Conservation (phyloP, 2,113 vertebrate genomes). For the Ochotona princeps region DNA sequence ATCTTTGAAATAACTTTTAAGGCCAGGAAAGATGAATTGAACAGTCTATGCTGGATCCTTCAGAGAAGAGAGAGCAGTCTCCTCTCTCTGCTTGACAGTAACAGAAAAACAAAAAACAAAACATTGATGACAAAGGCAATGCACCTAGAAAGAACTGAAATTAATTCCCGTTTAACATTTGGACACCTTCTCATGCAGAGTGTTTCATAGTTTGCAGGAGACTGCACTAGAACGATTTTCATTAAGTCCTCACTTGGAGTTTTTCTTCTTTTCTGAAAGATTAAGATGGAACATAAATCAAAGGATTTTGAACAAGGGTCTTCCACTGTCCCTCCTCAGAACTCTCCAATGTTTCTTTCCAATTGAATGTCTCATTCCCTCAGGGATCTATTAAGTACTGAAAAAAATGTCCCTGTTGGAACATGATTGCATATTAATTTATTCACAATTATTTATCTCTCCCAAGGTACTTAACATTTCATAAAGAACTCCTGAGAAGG, state of each 20-base stretch:
- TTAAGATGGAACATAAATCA: not conserved
- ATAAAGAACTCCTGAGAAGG: not conserved
- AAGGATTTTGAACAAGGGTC: not conserved
- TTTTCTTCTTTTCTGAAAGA: not conserved
- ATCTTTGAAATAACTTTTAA: not conserved
- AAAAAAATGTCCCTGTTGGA: not conserved
- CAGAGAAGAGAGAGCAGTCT: not conserved
- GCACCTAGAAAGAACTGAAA: not conserved
- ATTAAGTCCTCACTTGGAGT: not conserved
- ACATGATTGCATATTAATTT: constrained; percentile 59
- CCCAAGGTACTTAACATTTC: constrained; percentile 37
- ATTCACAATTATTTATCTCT: constrained; percentile 47
- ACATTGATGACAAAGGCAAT: not conserved
- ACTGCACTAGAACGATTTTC: not conserved
- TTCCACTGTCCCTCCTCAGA: not conserved
- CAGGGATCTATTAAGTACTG: constrained; percentile 43
- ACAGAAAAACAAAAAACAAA: not conserved
- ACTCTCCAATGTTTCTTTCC: not conserved
- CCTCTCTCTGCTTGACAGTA: not conserved
- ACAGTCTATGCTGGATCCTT: not conserved
- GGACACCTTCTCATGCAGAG: not conserved
- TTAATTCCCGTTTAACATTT: not conserved
- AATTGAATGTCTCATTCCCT: not conserved
- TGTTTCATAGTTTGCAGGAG: not conserved
- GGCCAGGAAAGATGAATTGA: not conserved